Evolutionary conservation across 2,888 invertebrate species (phyloP).

Genomic region (Epistrophe eligans): DNA sequence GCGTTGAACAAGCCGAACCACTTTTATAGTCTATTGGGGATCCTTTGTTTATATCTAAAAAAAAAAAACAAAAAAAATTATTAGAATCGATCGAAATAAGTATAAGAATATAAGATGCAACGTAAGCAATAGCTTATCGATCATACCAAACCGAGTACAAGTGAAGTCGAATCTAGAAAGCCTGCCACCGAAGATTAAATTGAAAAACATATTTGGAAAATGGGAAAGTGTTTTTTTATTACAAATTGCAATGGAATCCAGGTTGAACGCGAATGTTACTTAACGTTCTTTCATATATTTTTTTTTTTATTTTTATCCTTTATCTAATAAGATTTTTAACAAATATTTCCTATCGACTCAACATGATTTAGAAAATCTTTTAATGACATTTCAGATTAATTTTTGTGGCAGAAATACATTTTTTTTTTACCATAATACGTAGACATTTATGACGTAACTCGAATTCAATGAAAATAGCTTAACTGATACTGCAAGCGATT

Average conservation of each 20-base stretch:
- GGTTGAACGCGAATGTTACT: background rate
- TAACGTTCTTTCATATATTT: too few species aligned
- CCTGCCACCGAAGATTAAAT: too few species aligned
- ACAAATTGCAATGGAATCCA: background rate
- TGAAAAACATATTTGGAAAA: too few species aligned
- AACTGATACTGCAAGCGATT: slow-evolving; percentile 23
- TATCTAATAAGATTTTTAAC: background rate
- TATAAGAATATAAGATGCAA: background rate
- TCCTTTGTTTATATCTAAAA: slow-evolving; percentile 94
- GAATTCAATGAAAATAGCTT: slow-evolving; percentile 5
- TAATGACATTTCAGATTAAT: slow-evolving; percentile 6
- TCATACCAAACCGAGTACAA: too few species aligned
- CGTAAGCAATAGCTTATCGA: background rate
- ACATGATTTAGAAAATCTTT: background rate
- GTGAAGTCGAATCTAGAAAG: too few species aligned
- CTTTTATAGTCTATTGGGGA: slow-evolving; percentile 95
- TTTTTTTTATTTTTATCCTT: too few species aligned
- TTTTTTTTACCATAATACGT: background rate
- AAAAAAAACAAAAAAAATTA: slow-evolving; percentile 52
- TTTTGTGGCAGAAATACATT: background rate
- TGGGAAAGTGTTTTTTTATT: background rate
- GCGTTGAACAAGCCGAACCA: slow-evolving; percentile 93
- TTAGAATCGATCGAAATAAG: background rate
- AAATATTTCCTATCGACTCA: background rate
- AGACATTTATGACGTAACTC: slow-evolving; percentile 15